Percentiles rank a stretch among this genome's conserved stretches.
These are phyloP conservation scores for Propithecus perrieri DNA, from an alignment of 2,797 vertebrate species.

Conservation along the genomic window DNA sequence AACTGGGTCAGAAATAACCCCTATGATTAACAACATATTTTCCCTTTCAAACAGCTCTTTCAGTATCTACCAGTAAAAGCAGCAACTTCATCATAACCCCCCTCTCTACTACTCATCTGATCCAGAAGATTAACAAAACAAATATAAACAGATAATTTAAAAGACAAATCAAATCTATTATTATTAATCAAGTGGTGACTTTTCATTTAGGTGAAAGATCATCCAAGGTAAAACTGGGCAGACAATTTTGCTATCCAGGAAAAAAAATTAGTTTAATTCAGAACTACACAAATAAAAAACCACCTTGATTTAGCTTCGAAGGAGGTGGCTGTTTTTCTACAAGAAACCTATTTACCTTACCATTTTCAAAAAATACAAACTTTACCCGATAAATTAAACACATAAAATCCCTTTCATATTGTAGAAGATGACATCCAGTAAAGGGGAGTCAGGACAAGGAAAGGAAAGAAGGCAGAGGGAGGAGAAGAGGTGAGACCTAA, in stretches of 20 bases:
- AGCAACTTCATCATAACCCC: neutral
- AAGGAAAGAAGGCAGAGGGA: neutral
- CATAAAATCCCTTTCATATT: neutral
- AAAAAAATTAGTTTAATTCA: constrained; percentile 32
- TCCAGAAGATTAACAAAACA: constrained; percentile 23
- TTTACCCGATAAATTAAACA: neutral
- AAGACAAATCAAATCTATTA: neutral
- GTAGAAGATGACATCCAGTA: neutral
- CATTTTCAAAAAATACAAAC: constrained; percentile 2
- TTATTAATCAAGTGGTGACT: neutral
- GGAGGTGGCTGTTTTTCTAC: neutral
- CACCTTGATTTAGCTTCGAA: constrained; percentile 20
- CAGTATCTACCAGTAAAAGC: neutral
- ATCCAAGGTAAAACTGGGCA: neutral
- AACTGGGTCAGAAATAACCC: neutral
- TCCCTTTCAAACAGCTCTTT: neutral
- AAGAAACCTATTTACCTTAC: constrained; percentile 21
- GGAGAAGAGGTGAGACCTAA: no score
- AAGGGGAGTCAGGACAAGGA: neutral
- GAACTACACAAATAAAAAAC: neutral
- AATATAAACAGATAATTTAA: neutral
- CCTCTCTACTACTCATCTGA: neutral
- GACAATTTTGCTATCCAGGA: neutral
- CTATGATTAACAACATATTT: neutral
- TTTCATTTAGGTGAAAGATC: constrained; percentile 30